phyloP scores from a whole-genome alignment of 2,797 vertebrate species.

The Rhodeus uyekii region DNA sequence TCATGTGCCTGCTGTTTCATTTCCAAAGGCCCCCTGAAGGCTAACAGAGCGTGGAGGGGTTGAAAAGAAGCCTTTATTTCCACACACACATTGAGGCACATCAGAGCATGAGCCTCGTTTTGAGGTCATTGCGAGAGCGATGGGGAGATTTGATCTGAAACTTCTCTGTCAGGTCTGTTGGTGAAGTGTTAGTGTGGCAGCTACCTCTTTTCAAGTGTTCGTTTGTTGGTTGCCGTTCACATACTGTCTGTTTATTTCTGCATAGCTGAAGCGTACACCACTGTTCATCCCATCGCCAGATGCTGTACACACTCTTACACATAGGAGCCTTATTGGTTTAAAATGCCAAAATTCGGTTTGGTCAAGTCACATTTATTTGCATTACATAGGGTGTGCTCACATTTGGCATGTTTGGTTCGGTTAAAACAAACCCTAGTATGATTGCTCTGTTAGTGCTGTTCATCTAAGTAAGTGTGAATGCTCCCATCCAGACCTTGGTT shows the following conservation, averaged over 20 bases:
- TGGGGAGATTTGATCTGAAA: slow-evolving; percentile 32
- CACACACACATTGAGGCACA: slow-evolving; percentile 20
- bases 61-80: slow-evolving; percentile 34
- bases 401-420: no score
- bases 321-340: background rate
- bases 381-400: no score
- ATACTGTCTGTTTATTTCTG: slow-evolving; percentile 49
- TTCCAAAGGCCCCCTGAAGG: slow-evolving; percentile 36
- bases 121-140: slow-evolving; percentile 14
- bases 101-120: background rate
- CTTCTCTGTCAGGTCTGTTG: background rate
- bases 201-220: background rate
- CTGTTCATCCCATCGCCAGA: slow-evolving; percentile 57
- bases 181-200: background rate
- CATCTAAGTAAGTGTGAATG: no score
- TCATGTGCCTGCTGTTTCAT: slow-evolving; percentile 43
- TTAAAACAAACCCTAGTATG: no score
- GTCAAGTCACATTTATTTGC: background rate
- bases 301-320: background rate
- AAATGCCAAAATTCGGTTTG: background rate
- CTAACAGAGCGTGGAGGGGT: slow-evolving; percentile 16
- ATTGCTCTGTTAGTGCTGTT: no score
- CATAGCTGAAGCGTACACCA: slow-evolving; percentile 45
- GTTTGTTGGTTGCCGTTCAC: background rate
- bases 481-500: no score